Percentiles rank a stretch among this genome's conserved stretches.
phyloP scores from a whole-genome alignment of 2,888 invertebrate genomes.

The Eupithecia abbreviata region DNA sequence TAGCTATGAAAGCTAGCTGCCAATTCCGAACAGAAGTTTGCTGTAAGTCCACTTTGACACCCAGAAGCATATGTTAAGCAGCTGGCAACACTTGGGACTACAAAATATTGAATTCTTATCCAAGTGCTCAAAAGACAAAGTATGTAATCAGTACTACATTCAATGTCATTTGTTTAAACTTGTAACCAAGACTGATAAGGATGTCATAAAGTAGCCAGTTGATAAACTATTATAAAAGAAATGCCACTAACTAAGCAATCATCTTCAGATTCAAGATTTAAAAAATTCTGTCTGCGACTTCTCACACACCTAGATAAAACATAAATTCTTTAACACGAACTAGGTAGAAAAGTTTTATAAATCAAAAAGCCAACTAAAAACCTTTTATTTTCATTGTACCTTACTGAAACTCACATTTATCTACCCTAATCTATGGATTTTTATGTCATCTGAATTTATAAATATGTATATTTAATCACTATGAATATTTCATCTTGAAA shows the following conservation, averaged over 20 bases:
- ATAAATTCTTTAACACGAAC: no score
- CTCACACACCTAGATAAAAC: no score
- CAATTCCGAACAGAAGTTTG: slow-evolving; percentile 75
- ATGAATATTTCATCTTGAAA: no score
- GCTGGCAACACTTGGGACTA: slow-evolving; percentile 81
- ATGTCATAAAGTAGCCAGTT: neutral
- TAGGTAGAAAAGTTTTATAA: no score
- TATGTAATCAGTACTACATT: neutral
- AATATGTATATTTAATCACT: no score
- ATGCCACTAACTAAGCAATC: neutral
- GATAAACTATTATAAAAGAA: neutral
- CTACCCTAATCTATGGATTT: no score
- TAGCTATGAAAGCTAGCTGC: slow-evolving; percentile 60
- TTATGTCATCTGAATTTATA: no score
- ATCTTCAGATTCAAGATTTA: neutral
- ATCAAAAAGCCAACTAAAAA: no score
- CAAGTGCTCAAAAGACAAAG: neutral
- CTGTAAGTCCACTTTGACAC: slow-evolving; percentile 82
- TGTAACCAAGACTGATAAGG: neutral
- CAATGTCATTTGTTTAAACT: slow-evolving; percentile 1
- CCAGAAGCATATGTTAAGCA: slow-evolving; percentile 71
- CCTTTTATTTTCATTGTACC: no score
- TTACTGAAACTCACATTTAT: no score
- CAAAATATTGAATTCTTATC: neutral
- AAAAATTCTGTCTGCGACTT: neutral